phyloP scores from a whole-genome alignment of 2,888 invertebrate species.

The Galeruca laticollis region DNA sequence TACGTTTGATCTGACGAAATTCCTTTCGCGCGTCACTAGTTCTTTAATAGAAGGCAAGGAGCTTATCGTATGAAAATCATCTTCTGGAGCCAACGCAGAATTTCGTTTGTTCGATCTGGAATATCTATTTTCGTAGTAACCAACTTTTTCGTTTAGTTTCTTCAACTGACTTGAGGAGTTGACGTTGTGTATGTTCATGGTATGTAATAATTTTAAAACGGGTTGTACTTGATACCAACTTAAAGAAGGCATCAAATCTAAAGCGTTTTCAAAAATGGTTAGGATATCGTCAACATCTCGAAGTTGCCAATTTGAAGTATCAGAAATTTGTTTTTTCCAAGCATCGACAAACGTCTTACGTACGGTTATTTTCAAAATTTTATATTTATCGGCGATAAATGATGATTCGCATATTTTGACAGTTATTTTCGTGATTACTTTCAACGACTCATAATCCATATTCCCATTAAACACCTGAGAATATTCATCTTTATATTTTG shows the following conservation, averaged over 20 bases:
- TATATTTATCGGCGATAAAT: conserved; percentile 10
- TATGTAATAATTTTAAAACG: not conserved
- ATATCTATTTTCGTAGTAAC: not conserved
- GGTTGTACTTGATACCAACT: conserved; percentile 12
- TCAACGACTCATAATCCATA: not conserved
- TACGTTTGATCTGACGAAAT: conserved; percentile 72
- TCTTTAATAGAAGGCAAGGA: conserved; percentile 58
- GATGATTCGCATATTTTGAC: conserved; percentile 18
- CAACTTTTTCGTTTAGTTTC: not conserved
- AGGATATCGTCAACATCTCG: not conserved
- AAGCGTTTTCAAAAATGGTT: conserved; percentile 5
- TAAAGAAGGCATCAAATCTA: conserved; percentile 13
- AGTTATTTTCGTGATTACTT: not conserved
- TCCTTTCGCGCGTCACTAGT: conserved; percentile 55
- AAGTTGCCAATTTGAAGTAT: not conserved
- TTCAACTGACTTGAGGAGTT: not conserved
- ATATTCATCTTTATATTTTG: conserved; percentile 16
- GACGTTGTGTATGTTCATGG: not conserved
- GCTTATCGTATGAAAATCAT: conserved; percentile 8
- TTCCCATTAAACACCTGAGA: not conserved
- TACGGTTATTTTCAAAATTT: conserved; percentile 18
- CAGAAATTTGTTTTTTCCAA: not conserved
- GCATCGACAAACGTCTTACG: not conserved
- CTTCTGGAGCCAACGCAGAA: not conserved
- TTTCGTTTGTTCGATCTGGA: not conserved